These are phyloP conservation scores for Epiblema foenella DNA, from an alignment of 2,888 invertebrate species.

Conservation along the genomic window DNA sequence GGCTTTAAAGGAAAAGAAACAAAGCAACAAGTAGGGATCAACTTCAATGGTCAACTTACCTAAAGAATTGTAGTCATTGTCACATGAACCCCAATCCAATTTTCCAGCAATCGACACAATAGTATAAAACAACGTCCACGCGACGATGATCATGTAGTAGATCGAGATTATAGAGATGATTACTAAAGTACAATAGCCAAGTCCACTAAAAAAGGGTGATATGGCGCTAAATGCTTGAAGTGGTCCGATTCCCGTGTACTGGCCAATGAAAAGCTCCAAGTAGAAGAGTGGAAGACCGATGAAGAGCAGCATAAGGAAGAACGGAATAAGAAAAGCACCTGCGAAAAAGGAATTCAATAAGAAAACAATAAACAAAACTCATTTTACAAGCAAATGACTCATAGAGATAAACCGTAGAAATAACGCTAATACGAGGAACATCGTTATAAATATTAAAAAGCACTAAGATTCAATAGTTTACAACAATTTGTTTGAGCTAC, in stretches of 20 bases:
- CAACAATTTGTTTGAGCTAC: too few species aligned
- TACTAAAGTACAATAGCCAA: slow-evolving; percentile 88
- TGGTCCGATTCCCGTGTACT: slow-evolving; percentile 91
- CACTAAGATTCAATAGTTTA: too few species aligned
- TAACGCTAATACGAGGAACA: background rate
- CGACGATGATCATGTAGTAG: slow-evolving; percentile 92
- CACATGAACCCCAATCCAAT: slow-evolving; percentile 89
- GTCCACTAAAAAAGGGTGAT: slow-evolving; percentile 86
- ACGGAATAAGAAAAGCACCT: slow-evolving; percentile 92
- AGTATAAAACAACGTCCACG: slow-evolving; percentile 91
- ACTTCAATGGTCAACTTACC: slow-evolving; percentile 74
- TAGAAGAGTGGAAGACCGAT: slow-evolving; percentile 93
- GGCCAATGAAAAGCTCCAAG: slow-evolving; percentile 91
- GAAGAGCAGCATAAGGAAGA: slow-evolving; percentile 89
- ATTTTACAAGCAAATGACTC: background rate
- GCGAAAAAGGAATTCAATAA: slow-evolving; percentile 59
- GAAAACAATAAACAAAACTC: background rate
- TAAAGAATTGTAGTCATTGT: slow-evolving; percentile 85
- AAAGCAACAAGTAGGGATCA: background rate
- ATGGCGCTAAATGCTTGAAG: slow-evolving; percentile 86
- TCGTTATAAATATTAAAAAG: too few species aligned
- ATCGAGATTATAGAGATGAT: slow-evolving; percentile 89
- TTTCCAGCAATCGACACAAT: slow-evolving; percentile 87
- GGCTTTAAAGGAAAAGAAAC: too few species aligned
- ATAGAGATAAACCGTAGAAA: background rate